Conservation (phyloP, 2,888 invertebrate genomes). For the Caenorhabditis drosophilae region DNA sequence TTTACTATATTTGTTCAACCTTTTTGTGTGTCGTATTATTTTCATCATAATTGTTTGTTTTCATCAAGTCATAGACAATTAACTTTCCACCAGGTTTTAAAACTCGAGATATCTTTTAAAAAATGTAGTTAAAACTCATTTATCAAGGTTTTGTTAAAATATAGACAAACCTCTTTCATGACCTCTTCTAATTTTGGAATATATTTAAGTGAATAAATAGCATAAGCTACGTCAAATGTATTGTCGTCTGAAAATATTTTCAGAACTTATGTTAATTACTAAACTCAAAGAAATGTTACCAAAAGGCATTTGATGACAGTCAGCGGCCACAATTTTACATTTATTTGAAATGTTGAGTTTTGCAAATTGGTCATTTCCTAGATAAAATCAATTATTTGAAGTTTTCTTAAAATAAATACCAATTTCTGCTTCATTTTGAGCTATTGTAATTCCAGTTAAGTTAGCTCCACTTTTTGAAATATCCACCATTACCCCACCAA, state of each 20-base stretch:
- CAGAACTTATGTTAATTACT: not conserved
- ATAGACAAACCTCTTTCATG: conserved; percentile 61
- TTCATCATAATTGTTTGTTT: conserved; percentile 61
- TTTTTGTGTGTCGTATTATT: conserved; percentile 52
- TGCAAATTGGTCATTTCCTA: conserved; percentile 39
- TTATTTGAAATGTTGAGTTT: conserved; percentile 28
- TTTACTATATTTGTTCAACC: conserved; percentile 17
- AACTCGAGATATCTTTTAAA: conserved; percentile 49
- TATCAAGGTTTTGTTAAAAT: not conserved
- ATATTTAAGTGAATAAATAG: conserved; percentile 67
- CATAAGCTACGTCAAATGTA: conserved; percentile 61
- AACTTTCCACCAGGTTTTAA: conserved; percentile 62
- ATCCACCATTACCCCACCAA: conserved; percentile 61
- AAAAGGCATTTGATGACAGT: conserved; percentile 66
- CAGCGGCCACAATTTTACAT: conserved; percentile 59
- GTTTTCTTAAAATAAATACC: too few species aligned
- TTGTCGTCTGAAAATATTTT: conserved; percentile 15
- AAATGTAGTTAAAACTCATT: not conserved
- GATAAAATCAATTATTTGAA: too few species aligned
- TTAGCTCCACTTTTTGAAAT: conserved; percentile 55
- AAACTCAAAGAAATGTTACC: conserved; percentile 11
- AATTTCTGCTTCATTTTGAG: conserved; percentile 61
- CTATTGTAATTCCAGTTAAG: conserved; percentile 66
- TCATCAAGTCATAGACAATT: conserved; percentile 66
- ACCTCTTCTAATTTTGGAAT: conserved; percentile 59